phyloP scores from a whole-genome alignment of 1,140 invertebrate genomes.

The Microplitis mediator region DNA sequence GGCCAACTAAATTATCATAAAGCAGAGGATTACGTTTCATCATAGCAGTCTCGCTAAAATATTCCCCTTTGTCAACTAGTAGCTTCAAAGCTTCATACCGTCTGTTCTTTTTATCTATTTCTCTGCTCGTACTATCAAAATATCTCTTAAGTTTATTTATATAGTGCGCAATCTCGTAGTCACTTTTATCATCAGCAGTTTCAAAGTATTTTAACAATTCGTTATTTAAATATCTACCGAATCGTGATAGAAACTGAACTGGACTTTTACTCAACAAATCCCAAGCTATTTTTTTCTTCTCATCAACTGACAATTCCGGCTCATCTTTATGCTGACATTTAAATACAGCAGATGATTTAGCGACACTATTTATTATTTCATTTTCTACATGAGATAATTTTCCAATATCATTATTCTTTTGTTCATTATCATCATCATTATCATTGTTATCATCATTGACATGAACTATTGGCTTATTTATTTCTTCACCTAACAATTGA shows the following conservation, averaged over 20 bases:
- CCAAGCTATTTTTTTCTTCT: conserved; percentile 63
- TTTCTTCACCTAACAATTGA: no score
- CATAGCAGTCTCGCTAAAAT: conserved; percentile 93
- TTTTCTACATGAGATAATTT: conserved; percentile 22
- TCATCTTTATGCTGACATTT: conserved; percentile 78
- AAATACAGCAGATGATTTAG: conserved; percentile 61
- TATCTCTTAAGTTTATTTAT: conserved; percentile 65
- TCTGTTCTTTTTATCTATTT: conserved; percentile 76
- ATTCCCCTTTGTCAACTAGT: conserved; percentile 75
- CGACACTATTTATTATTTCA: conserved; percentile 41
- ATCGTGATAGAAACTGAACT: conserved; percentile 74
- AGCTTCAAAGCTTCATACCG: conserved; percentile 82
- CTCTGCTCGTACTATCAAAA: conserved; percentile 60
- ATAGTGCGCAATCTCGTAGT: conserved; percentile 69
- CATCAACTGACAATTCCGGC: conserved; percentile 33
- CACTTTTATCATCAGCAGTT: conserved; percentile 52
- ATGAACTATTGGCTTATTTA: no score
- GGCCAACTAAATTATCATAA: conserved; percentile 87
- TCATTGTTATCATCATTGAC: not conserved
- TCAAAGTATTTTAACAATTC: conserved; percentile 74
- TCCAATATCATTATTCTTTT: not conserved
- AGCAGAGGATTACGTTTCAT: conserved; percentile 87
- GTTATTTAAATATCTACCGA: conserved; percentile 73
- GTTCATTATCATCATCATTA: not conserved
- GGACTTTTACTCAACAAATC: conserved; percentile 71